phyloP scores from a whole-genome alignment of 2,113 vertebrate species.

The Tenebrosternarchus preto region DNA sequence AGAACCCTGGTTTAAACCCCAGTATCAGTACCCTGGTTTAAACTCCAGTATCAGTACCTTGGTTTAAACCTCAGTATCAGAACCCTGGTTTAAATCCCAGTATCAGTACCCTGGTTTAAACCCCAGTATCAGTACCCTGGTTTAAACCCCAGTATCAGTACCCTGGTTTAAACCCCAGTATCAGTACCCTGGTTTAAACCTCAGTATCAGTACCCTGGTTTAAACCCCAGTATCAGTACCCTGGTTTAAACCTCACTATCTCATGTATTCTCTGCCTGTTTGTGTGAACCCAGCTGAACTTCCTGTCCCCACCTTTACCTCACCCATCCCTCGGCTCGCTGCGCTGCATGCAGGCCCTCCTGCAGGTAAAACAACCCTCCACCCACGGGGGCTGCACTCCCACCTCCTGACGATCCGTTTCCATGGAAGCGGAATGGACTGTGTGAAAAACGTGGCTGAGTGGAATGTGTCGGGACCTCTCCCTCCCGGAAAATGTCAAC shows the following conservation, averaged over 20 bases:
- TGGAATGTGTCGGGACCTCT: conserved; percentile 5
- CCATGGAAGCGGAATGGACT: background rate
- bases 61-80: background rate
- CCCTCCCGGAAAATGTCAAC: conserved; percentile 11
- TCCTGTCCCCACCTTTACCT: background rate
- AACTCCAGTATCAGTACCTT: too few relatives aligned
- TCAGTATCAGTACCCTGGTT: conserved; percentile 38
- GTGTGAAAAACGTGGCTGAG: background rate
- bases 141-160: too few relatives aligned
- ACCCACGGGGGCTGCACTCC: background rate
- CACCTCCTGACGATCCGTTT: background rate
- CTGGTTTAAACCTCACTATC: too few relatives aligned
- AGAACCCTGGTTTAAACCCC: conserved; percentile 15
- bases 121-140: background rate
- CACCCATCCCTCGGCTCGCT: too few relatives aligned
- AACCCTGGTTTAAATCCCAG: too few relatives aligned
- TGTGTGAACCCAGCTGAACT: background rate
- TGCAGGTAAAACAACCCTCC: conserved; percentile 9
- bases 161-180: background rate
- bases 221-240: background rate
- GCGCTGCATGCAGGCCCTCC: background rate
- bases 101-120: conserved; percentile 30
- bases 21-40: background rate
- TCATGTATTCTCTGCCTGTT: background rate
- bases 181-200: background rate